Conservation (phyloP, 2,113 vertebrate species). For the Prinia subflava region DNA sequence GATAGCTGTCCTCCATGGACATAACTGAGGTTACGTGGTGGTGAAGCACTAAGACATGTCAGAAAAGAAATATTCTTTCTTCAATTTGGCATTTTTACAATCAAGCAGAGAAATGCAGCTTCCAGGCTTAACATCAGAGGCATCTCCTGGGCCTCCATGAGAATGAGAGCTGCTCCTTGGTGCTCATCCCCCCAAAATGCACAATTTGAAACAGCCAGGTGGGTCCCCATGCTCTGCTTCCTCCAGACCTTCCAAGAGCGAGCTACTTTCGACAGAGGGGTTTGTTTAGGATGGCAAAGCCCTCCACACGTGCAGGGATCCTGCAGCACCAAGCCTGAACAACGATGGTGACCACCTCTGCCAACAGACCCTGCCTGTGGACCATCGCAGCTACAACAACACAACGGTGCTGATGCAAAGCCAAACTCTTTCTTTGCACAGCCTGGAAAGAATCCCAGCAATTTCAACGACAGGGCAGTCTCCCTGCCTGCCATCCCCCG, state of each 20-base stretch:
- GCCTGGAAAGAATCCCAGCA: constrained; percentile 57
- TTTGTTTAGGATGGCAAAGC: background rate
- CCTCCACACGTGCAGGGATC: accelerated
- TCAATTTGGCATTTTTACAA: background rate
- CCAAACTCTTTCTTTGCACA: constrained; percentile 1
- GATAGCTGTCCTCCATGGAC: accelerated
- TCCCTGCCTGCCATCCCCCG: background rate
- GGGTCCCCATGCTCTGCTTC: accelerated
- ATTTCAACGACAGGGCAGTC: background rate
- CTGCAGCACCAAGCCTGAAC: background rate
- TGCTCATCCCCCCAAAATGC: accelerated
- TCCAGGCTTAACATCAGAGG: background rate
- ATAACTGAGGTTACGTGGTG: background rate
- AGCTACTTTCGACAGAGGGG: accelerated
- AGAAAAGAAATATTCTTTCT: background rate
- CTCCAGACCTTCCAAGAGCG: background rate
- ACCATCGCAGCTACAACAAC: background rate
- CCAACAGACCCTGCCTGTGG: background rate
- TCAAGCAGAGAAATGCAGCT: background rate
- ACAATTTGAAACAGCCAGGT: background rate
- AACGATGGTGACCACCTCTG: accelerated
- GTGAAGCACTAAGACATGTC: background rate
- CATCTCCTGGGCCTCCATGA: background rate
- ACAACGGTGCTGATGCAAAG: accelerated
- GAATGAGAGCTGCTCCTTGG: background rate